These are phyloP conservation scores for Tetragonula carbonaria DNA, from an alignment of 2,888 invertebrate genomes.

Conservation along the genomic window DNA sequence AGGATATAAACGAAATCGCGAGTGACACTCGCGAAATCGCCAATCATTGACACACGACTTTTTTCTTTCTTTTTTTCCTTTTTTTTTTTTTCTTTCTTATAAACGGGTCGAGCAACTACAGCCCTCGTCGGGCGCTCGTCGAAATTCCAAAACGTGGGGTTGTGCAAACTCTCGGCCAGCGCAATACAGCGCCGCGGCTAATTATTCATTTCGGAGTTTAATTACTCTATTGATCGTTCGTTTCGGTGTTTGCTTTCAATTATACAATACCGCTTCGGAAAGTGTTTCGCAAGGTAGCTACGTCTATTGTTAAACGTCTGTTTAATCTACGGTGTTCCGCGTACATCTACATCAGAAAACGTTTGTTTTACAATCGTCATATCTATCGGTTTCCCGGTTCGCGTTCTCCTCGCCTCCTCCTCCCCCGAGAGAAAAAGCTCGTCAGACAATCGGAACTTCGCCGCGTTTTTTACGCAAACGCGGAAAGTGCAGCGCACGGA, in stretches of 20 bases:
- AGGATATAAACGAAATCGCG: too few relatives aligned
- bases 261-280: constrained; percentile 41
- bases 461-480: too few relatives aligned
- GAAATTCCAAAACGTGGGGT: background rate
- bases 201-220: constrained; percentile 55
- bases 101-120: background rate
- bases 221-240: constrained; percentile 51
- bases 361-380: constrained; percentile 19
- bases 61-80: too few relatives aligned
- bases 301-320: constrained; percentile 24
- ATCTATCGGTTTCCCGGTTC: background rate
- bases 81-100: background rate
- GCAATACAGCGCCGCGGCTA: constrained; percentile 1
- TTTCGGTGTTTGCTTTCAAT: constrained; percentile 52
- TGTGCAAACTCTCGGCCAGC: background rate
- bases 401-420: too few relatives aligned
- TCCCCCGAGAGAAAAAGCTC: too few relatives aligned
- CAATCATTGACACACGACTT: too few relatives aligned
- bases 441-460: background rate
- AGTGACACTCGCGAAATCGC: too few relatives aligned
- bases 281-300: constrained; percentile 1
- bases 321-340: constrained; percentile 15
- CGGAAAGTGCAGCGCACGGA: too few relatives aligned
- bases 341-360: constrained; percentile 13
- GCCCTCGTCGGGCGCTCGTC: background rate